Evolutionary conservation across 2,113 vertebrate species (phyloP), one percentile per base, ranked within the genome.

Genomic region (Tetrao urogallus): DNA sequence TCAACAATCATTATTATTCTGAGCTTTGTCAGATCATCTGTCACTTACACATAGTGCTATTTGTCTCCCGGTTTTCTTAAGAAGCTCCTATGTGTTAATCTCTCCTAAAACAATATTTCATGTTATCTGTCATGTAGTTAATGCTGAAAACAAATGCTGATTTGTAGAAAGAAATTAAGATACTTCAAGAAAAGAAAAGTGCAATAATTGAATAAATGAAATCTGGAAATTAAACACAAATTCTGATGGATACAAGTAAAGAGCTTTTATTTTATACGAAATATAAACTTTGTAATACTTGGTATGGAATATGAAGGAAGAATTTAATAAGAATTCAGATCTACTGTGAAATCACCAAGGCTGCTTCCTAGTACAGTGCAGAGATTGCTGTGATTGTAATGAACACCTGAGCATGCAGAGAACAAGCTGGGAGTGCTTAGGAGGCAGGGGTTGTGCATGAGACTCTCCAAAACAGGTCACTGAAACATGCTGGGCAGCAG

Each of bases 11-110:
- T n/a, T 89, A 36, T 88, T 82, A 65, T 91, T 92, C 80, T 45
- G 57, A 86, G 43, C 71, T 90, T 86, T 82, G 72, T 91, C 91
- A 93, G 76, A 73, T 89, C 90, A 81, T 86, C 76, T 83, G 86
- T 95, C 91, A 94, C 63, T 90, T 78, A 61, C 12, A 24, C 69
- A 36, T 1, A 4, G 30, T 80, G 67, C 52, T 74, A 86, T 94
- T 92, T 86, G 78, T 95, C 91, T 92, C 40, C 8, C 38, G 72
- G 60, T 45, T 76, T 90, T 89, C 73, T 27, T 83, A 93, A 81
- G 76, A 69, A 92, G 57, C 36, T 92, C 69, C n/a, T 74, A 47
- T 56, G 13, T 63, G 82, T 79, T 95, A 79, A 87, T 87, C 64
- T 69, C 19, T 54, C 52, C 57, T 87, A 65, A 82, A 87, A 61